phyloP scores from a whole-genome alignment of 1,140 invertebrate genomes.

The Caerostris extrusa region DNA sequence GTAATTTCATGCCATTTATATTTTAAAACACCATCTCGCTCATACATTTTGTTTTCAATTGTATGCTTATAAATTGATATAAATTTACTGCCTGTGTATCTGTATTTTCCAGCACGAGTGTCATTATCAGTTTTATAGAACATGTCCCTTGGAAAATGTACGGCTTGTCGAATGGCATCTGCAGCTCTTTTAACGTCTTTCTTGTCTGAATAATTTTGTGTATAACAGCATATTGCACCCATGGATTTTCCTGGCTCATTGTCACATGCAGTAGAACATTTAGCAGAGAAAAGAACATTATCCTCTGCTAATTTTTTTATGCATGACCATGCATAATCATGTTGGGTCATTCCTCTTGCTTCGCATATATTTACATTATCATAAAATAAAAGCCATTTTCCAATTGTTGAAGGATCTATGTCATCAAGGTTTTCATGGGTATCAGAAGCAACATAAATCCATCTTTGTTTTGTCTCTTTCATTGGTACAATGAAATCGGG shows the following conservation, averaged over 20 bases:
- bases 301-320: constrained; percentile 5
- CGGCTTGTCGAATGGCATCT: constrained; percentile 28
- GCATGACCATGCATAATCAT: constrained; percentile 39
- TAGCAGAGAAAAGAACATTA: not conserved
- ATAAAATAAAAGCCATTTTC: constrained; percentile 47
- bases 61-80: constrained; percentile 57
- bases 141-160: not conserved
- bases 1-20: not conserved
- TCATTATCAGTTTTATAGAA: constrained; percentile 46
- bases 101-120: constrained; percentile 36
- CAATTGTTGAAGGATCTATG: not conserved
- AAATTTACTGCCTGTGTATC: not conserved
- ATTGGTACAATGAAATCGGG: no score
- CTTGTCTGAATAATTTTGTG: constrained; percentile 14
- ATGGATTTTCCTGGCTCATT: not conserved
- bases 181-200: not conserved
- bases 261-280: constrained; percentile 35
- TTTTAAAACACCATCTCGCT: not conserved
- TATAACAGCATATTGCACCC: constrained; percentile 57
- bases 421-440: no score
- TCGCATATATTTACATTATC: not conserved
- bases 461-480: no score
- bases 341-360: not conserved
- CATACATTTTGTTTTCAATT: not conserved
- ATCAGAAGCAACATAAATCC: no score